Conservation (phyloP, 2,888 invertebrate species). For the Cephus pulcher region DNA sequence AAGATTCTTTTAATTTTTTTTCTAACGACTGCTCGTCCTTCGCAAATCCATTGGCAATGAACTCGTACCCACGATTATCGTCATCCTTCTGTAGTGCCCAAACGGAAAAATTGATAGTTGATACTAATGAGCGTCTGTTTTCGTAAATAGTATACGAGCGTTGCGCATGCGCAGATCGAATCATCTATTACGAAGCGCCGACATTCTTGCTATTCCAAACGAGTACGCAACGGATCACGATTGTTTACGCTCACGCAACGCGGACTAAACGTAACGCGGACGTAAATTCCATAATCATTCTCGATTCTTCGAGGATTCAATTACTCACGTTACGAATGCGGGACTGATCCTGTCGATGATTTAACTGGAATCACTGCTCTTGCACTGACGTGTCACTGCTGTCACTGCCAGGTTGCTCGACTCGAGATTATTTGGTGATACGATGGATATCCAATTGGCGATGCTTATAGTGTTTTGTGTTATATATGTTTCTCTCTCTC, state of each 20-base stretch:
- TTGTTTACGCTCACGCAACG: not conserved
- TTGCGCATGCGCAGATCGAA: slow-evolving; percentile 1
- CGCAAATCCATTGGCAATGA: no score
- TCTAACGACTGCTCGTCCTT: no score
- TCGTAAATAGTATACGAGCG: not conserved
- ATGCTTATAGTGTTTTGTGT: not conserved
- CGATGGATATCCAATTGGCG: not conserved
- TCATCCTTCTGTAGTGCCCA: not conserved
- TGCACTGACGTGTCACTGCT: not conserved
- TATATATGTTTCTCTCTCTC: not conserved
- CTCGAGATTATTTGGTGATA: not conserved
- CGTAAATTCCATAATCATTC: not conserved
- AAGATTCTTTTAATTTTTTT: no score
- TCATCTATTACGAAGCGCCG: not conserved
- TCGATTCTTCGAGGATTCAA: not conserved
- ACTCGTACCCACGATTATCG: no score
- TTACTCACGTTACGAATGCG: not conserved
- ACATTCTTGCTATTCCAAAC: not conserved
- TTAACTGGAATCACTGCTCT: not conserved
- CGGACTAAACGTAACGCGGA: not conserved
- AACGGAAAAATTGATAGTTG: not conserved
- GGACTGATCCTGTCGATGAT: not conserved
- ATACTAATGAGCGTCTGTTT: not conserved
- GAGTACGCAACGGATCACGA: not conserved
- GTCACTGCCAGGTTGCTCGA: not conserved